Evolutionary conservation across 2,797 vertebrate genomes (phyloP).

Genomic region (Tenualosa thibaudeaui): DNA sequence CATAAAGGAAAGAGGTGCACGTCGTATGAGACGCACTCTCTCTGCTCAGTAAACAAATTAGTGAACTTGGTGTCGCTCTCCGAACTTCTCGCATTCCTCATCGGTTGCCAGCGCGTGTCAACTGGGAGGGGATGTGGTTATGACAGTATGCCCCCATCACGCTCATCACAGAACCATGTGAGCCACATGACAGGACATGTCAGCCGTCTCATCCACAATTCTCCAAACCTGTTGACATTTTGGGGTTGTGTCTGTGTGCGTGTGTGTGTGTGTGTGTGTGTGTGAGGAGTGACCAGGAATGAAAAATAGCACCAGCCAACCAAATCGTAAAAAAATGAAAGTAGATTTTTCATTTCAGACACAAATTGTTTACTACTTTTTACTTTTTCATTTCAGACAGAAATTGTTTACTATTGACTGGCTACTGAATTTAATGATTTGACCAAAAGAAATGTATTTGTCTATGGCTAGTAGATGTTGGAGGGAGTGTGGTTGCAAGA

Average conservation of each 20-base stretch:
- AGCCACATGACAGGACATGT: background rate
- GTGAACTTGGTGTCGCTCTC: background rate
- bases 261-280: slow-evolving; percentile 10
- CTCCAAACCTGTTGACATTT: background rate
- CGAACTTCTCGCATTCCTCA: background rate
- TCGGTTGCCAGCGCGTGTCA: background rate
- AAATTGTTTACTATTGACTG: too few relatives aligned
- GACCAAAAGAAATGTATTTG: too few relatives aligned
- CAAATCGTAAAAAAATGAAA: too few relatives aligned
- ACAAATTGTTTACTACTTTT: too few relatives aligned
- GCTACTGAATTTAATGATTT: too few relatives aligned
- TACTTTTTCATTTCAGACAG: too few relatives aligned
- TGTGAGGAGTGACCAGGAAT: background rate
- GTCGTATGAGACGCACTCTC: background rate
- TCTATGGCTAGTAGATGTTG: too few relatives aligned
- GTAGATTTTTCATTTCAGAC: too few relatives aligned
- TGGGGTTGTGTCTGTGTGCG: background rate
- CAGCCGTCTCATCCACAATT: slow-evolving; percentile 8
- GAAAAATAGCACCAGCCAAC: too few relatives aligned
- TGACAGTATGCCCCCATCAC: background rate
- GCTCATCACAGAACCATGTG: background rate
- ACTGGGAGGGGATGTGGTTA: background rate
- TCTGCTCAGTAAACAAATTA: background rate
- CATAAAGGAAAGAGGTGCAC: background rate
- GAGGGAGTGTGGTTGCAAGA: too few relatives aligned